A percentile compares a stretch with the other conserved stretches of the same genome.
Conservation (phyloP, 64 coral and sea anemone species). For the Stylophora pistillata region DNA sequence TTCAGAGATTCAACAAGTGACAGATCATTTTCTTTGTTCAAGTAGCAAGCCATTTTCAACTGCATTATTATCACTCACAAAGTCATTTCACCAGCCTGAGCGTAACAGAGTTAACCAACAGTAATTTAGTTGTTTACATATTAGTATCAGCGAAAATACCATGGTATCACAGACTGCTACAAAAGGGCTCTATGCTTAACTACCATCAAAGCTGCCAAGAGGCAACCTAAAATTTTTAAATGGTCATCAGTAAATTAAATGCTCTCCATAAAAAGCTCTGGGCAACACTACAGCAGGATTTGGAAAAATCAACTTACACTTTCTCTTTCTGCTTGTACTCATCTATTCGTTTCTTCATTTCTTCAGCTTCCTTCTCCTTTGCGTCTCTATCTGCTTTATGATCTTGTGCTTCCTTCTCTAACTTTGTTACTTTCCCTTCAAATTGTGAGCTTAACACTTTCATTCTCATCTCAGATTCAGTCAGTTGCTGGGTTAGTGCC, state of each 20-base stretch:
- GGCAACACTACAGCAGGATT: neutral
- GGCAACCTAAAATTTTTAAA: no score
- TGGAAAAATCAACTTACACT: neutral
- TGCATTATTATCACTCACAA: no score
- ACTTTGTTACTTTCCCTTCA: constrained; percentile 73
- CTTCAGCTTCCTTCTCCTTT: constrained; percentile 22
- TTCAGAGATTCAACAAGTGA: no score
- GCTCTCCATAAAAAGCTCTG: neutral
- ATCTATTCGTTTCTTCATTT: constrained; percentile 36
- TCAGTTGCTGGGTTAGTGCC: constrained; percentile 31
- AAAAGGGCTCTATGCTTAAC: no score
- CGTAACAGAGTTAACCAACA: no score
- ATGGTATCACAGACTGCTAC: no score
- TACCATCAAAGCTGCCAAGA: no score
- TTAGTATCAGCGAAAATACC: no score
- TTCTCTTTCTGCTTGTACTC: constrained; percentile 45
- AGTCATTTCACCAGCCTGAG: no score
- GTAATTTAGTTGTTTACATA: no score
- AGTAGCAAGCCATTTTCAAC: neutral
- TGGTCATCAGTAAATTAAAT: no score
- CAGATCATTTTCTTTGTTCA: neutral
- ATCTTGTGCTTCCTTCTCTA: constrained; percentile 88
- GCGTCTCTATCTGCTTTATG: constrained; percentile 43
- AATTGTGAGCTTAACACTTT: constrained; percentile 80
- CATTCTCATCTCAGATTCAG: constrained; percentile 81